These are phyloP conservation scores for Accipiter virgatus DNA, from an alignment of 2,113 vertebrate species.

Conservation along the genomic window DNA sequence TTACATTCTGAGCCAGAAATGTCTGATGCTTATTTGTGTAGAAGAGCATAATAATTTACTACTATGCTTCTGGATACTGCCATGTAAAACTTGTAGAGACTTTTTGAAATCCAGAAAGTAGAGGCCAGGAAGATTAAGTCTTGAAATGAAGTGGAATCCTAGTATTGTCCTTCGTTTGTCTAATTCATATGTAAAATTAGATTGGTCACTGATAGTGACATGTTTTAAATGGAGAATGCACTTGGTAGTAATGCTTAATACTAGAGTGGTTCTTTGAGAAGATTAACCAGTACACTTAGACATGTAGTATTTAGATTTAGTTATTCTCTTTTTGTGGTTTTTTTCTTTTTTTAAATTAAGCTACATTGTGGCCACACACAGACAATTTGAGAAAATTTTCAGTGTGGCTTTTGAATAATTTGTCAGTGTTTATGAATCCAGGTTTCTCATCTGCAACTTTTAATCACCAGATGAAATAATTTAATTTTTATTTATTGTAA, in stretches of 20 bases:
- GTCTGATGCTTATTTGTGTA: not conserved
- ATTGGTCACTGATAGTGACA: rapidly evolving
- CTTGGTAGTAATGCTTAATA: not conserved
- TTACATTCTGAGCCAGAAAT: not conserved
- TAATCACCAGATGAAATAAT: not conserved
- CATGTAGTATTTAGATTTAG: not conserved
- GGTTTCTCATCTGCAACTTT: not conserved
- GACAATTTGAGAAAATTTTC: not conserved
- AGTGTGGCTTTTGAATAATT: not conserved
- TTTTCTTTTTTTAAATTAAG: not conserved
- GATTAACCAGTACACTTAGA: not conserved
- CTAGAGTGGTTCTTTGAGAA: not conserved
- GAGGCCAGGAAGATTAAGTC: not conserved
- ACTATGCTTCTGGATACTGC: not conserved
- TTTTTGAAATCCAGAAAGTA: not conserved
- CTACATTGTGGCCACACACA: not conserved
- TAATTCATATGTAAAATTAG: not conserved
- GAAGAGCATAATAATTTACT: not conserved
- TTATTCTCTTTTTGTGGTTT: not conserved
- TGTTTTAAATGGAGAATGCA: not conserved
- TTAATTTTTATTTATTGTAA: not conserved
- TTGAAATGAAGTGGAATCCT: not conserved
- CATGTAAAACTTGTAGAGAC: not conserved
- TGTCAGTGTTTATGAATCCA: not conserved
- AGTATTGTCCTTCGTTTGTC: not conserved